phyloP scores from a whole-genome alignment of 2,797 vertebrate genomes.

The Clangula hyemalis region DNA sequence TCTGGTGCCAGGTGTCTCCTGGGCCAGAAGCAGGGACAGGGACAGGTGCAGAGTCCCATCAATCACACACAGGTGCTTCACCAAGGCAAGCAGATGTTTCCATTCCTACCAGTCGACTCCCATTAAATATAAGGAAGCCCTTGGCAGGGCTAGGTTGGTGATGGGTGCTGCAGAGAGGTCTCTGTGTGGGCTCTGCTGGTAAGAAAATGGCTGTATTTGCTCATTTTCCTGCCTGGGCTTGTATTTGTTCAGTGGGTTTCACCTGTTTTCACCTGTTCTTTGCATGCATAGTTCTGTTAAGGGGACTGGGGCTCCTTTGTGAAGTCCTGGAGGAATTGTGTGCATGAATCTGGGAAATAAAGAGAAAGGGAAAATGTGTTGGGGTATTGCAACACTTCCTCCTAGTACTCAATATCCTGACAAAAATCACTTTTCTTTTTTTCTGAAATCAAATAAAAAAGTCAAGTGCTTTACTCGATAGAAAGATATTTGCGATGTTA shows the following conservation, averaged over 20 bases:
- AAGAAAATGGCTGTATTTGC: neutral
- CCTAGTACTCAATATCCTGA: neutral
- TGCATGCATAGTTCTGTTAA: neutral
- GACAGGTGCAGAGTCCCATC: rapidly evolving
- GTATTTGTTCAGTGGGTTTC: constrained; percentile 17
- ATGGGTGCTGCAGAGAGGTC: neutral
- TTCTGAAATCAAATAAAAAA: neutral
- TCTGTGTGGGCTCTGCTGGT: neutral
- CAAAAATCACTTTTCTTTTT: neutral
- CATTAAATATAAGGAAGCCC: neutral
- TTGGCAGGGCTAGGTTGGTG: neutral
- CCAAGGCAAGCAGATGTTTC: neutral
- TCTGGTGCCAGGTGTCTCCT: neutral
- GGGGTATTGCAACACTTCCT: neutral
- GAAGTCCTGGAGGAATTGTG: neutral
- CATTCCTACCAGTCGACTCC: neutral
- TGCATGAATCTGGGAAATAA: neutral
- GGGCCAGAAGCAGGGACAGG: neutral
- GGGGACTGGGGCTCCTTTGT: neutral
- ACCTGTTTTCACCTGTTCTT: neutral
- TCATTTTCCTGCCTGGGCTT: neutral
- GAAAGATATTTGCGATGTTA: constrained; percentile 41
- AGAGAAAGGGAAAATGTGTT: neutral
- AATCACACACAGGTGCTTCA: rapidly evolving
- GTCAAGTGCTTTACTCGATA: constrained; percentile 34